phyloP scores from a whole-genome alignment of 1,140 invertebrate genomes.

The Solenopsis invicta region DNA sequence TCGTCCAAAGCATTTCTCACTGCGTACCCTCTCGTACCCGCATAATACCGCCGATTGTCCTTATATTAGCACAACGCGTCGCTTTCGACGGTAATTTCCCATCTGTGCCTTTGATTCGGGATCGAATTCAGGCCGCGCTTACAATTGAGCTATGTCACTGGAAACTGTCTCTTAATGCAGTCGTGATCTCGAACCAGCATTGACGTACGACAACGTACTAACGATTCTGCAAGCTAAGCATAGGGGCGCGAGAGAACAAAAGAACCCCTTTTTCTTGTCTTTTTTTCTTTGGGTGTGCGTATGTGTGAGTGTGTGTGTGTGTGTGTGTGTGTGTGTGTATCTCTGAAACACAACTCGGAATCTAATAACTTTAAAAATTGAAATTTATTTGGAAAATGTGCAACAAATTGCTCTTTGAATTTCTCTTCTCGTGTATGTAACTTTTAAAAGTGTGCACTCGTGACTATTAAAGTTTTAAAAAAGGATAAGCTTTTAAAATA shows the following conservation, averaged over 20 bases:
- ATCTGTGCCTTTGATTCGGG: constrained; percentile 28
- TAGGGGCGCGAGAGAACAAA: not conserved
- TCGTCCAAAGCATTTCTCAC: constrained; percentile 43
- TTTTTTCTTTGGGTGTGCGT: no score
- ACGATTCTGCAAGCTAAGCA: constrained; percentile 15
- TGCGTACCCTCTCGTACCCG: constrained; percentile 56
- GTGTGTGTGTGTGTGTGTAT: not conserved
- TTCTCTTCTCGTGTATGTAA: not conserved
- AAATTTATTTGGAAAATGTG: not conserved
- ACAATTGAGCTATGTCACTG: constrained; percentile 28
- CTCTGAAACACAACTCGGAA: not conserved
- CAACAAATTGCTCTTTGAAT: not conserved
- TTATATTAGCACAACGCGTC: constrained; percentile 62
- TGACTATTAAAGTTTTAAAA: not conserved
- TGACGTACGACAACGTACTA: constrained; percentile 5
- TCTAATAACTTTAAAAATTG: not conserved
- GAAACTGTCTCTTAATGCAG: constrained; percentile 39
- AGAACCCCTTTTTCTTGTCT: not conserved
- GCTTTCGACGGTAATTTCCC: constrained; percentile 63
- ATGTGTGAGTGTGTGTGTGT: not conserved
- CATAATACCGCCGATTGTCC: constrained; percentile 71
- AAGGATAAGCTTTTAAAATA: not conserved
- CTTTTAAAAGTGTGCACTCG: not conserved
- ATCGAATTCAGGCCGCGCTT: constrained; percentile 49
- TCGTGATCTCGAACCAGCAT: constrained; percentile 16